Conservation (phyloP, 2,888 invertebrate species). For the Lutraria lutraria region DNA sequence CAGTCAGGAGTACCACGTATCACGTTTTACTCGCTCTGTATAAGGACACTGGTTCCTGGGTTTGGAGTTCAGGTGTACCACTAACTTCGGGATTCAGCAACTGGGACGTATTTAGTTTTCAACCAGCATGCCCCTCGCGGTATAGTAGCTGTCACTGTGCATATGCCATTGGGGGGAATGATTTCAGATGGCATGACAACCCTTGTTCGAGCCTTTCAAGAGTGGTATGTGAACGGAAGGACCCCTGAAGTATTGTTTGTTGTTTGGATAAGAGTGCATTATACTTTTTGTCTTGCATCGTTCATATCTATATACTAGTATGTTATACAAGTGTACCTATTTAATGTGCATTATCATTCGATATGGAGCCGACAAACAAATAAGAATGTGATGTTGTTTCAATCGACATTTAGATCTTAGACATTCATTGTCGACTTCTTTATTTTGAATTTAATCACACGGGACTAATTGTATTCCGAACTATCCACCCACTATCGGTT, state of each 20-base stretch:
- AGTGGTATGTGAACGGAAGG: not conserved
- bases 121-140: not conserved
- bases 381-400: no score
- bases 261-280: no score
- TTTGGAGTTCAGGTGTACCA: slow-evolving; percentile 7
- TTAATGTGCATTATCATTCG: no score
- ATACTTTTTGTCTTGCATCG: no score
- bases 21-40: not conserved
- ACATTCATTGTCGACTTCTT: no score
- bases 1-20: not conserved
- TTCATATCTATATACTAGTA: no score
- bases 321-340: no score
- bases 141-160: not conserved
- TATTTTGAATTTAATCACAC: no score
- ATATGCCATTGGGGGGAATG: not conserved
- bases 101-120: not conserved
- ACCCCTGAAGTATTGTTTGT: not conserved
- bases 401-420: no score
- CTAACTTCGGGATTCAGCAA: not conserved
- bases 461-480: no score
- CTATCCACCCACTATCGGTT: no score
- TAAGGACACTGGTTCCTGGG: not conserved
- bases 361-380: no score
- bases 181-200: not conserved
- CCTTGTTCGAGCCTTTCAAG: not conserved